Conservation (phyloP, 2,113 vertebrate genomes). For the Hyla sarda region DNA sequence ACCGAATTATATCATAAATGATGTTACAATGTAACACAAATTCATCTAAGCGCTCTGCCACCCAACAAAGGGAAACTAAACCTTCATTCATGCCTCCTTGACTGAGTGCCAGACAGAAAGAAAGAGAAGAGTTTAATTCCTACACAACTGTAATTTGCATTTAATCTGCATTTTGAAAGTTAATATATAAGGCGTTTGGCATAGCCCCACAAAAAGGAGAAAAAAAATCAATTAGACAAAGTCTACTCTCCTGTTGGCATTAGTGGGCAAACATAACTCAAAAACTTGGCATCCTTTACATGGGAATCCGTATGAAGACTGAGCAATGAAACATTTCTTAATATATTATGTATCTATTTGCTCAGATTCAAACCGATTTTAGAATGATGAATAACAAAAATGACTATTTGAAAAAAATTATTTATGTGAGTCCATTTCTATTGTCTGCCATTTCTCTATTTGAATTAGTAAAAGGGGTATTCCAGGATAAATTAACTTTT, state of each 20-base stretch:
- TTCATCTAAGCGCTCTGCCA: constrained; percentile 21
- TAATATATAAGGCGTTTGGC: neutral
- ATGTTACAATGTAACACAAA: constrained; percentile 10
- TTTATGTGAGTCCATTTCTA: no score
- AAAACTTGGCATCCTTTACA: neutral
- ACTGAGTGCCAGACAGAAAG: constrained; percentile 32
- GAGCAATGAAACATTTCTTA: neutral
- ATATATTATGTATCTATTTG: neutral
- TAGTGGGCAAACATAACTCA: neutral
- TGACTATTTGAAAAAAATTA: no score
- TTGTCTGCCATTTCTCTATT: no score
- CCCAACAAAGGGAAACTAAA: neutral
- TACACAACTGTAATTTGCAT: constrained; percentile 57
- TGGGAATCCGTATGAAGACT: neutral
- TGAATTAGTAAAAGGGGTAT: no score
- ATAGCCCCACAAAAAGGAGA: constrained; percentile 45
- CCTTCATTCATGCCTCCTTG: neutral
- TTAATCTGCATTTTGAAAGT: constrained; percentile 52
- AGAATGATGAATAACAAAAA: no score
- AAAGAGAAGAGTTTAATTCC: constrained; percentile 4
- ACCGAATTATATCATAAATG: neutral
- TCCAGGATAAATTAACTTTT: no score
- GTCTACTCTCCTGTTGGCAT: neutral
- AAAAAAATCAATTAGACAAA: constrained; percentile 46
- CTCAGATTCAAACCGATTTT: neutral